Evolutionary conservation across 2,888 invertebrate species (phyloP).

Genomic region (Drosophila subquinaria): DNA sequence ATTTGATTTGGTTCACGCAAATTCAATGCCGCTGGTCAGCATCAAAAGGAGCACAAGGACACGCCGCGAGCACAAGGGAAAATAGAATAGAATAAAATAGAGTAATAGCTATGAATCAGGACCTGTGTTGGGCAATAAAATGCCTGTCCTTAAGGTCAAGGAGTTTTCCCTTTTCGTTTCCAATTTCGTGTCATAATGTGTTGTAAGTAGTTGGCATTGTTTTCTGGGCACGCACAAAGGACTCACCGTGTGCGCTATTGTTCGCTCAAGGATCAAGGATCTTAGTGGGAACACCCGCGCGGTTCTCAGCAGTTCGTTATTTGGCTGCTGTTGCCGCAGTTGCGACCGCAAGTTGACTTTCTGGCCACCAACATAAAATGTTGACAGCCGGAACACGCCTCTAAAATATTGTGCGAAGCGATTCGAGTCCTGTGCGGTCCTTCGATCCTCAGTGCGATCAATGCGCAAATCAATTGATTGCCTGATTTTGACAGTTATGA

Average conservation of each 20-base stretch:
- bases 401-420: conserved; percentile 80
- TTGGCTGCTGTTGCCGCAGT: conserved; percentile 59
- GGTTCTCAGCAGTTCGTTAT: conserved; percentile 63
- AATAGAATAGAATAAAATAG: conserved; percentile 68
- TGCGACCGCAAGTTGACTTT: conserved; percentile 72
- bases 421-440: conserved; percentile 70
- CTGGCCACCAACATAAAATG: conserved; percentile 86
- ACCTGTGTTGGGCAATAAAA: conserved; percentile 64
- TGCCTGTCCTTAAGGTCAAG: conserved; percentile 54
- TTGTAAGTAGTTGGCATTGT: conserved; percentile 76
- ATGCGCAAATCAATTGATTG: conserved; percentile 73
- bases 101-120: conserved; percentile 79
- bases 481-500: conserved; percentile 75
- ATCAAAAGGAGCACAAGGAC: conserved; percentile 67
- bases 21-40: conserved; percentile 73
- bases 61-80: conserved; percentile 43
- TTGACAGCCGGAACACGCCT: conserved; percentile 86
- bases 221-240: conserved; percentile 62
- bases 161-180: conserved; percentile 41
- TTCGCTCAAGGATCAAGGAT: conserved; percentile 65
- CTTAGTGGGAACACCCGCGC: conserved; percentile 68
- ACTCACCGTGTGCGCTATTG: conserved; percentile 61
- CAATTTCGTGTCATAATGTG: conserved; percentile 77
- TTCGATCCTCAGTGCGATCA: conserved; percentile 35
- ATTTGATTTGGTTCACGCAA: conserved; percentile 85